Base-by-base conservation (phyloP, 2,888 invertebrate genomes). In the Lypha dubia region DNA sequence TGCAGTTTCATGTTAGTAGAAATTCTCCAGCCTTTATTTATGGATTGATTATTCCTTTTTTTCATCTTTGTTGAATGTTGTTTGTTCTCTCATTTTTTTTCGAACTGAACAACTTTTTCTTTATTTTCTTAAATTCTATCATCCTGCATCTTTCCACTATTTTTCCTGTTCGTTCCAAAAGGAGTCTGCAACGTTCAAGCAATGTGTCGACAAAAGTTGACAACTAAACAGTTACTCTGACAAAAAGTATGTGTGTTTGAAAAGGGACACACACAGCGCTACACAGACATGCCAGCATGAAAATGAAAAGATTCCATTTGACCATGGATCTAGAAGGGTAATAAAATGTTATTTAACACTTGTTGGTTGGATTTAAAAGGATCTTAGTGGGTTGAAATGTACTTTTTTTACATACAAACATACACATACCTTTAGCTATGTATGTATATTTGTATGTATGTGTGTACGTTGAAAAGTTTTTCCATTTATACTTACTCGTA, bases 331-430 rank as follows among this genome's bases (percentile, higher is more conserved):
- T 65, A n/a, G n/a, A n/a, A n/a, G 60, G 41, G 3, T 67, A 68
- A 53, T 53, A 62, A 56, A 81, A 81, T 82, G 63, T 76, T 82
- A 63, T 46, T n/a, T 56, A 76, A 76, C 44, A 82, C 70, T 70
- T 82, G 63, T 58, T 82, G 49, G 49, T 44, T 71, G 41, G 49
- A 63, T 70, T 70, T 22, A 63, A 63, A 65, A 56, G 53, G 56
- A 71, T 58, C 13, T 46, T 15, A 24, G 32, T 75, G 75, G 44
- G 1, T 41, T 46, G 46, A 56, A 65, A 24, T 13, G 7, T 0
- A 1, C 5, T 17, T 28, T 51, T 41, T 28, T 63, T 62, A 7
- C 62, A 51, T 60, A n/a, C 17, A 24, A 3, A 28, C 5, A 28
- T 28, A 5, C 5, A 28, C 28, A 28, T 28, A 28, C 3, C 28